Evolutionary conservation across 2,888 invertebrate genomes (phyloP).

Genomic region (Ophonus ardosiacus): DNA sequence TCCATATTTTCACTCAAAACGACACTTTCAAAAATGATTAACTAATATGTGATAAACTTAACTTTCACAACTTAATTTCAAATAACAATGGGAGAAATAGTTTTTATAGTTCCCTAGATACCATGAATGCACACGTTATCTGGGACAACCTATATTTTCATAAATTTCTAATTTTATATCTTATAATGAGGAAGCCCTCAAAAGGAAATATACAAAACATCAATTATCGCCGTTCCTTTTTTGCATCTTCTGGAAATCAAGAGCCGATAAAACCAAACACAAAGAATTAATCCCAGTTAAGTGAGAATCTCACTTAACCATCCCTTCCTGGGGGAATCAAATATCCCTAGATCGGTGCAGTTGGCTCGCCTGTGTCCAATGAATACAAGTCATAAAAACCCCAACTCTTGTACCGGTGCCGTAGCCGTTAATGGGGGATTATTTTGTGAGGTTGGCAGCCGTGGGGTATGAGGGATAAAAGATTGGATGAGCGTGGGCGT

Average conservation of each 20-base stretch:
- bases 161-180: not conserved
- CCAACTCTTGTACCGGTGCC: constrained; percentile 4
- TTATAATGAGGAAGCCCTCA: not conserved
- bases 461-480: constrained; percentile 40
- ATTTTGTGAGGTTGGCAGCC: constrained; percentile 50
- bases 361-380: constrained; percentile 34
- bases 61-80: no score
- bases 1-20: no score
- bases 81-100: no score
- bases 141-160: not conserved
- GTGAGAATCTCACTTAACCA: constrained; percentile 3
- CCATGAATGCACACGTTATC: no score
- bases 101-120: no score
- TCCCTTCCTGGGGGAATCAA: not conserved
- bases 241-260: not conserved
- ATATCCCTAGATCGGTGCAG: constrained; percentile 13
- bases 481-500: constrained; percentile 62
- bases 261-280: constrained; percentile 26
- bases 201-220: not conserved
- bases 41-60: no score
- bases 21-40: no score
- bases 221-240: not conserved
- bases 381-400: constrained; percentile 55
- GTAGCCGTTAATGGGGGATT: constrained; percentile 56
- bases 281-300: constrained; percentile 19